phyloP scores from a whole-genome alignment of 2,113 vertebrate species.

The Orycteropus afer region DNA sequence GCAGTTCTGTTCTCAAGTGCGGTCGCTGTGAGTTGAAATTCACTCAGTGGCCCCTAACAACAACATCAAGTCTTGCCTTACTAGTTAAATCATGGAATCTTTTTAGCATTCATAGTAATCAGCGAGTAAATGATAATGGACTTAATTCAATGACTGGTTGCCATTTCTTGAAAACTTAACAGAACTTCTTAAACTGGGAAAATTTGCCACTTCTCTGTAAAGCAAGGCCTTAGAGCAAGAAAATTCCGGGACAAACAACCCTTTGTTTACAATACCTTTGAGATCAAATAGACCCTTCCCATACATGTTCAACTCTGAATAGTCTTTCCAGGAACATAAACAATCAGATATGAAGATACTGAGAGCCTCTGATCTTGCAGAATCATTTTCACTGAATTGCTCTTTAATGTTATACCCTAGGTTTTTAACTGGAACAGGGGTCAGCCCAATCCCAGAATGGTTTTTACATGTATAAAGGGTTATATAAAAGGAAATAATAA shows the following conservation, averaged over 20 bases:
- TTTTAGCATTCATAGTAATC: conserved; percentile 49
- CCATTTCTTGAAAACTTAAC: conserved; percentile 23
- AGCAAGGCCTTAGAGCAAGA: neutral
- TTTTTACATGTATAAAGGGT: conserved; percentile 2
- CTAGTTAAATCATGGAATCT: conserved; percentile 21
- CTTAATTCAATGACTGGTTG: neutral
- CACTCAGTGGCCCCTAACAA: neutral
- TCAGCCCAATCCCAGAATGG: neutral
- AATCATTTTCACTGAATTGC: neutral
- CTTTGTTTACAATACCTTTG: conserved; percentile 15
- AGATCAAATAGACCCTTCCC: neutral
- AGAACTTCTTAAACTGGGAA: conserved; percentile 29
- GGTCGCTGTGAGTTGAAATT: neutral
- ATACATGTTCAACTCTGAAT: neutral
- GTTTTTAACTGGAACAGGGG: neutral
- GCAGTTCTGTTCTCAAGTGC: neutral
- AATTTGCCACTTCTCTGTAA: neutral
- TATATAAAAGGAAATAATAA: neutral
- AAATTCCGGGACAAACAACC: neutral
- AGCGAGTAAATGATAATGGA: neutral
- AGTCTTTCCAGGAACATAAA: neutral
- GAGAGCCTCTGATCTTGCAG: neutral
- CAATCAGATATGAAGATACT: neutral
- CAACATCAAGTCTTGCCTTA: neutral
- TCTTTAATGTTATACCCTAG: neutral